These are phyloP conservation scores for Nesidiocoris tenuis DNA, from an alignment of 2,888 invertebrate species.

Conservation along the genomic window DNA sequence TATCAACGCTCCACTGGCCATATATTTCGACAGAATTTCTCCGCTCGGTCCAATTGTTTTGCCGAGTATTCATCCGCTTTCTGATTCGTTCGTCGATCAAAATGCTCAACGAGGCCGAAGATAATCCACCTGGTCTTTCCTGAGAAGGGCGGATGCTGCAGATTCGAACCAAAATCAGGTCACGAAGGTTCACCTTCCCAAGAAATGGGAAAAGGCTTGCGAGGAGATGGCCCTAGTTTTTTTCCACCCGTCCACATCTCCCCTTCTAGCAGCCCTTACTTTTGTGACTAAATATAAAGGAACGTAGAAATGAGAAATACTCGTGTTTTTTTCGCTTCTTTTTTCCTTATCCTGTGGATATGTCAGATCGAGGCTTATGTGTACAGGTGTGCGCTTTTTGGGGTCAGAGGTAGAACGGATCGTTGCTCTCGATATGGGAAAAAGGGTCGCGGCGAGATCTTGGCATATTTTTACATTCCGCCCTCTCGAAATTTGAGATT, in stretches of 20 bases:
- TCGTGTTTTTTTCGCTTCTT: background rate
- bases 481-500: background rate
- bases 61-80: too few species aligned
- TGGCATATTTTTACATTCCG: background rate
- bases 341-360: slow-evolving; percentile 9
- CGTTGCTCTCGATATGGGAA: slow-evolving; percentile 3
- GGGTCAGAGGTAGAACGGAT: background rate
- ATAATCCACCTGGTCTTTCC: background rate
- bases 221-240: slow-evolving; percentile 6
- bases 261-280: background rate
- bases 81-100: background rate
- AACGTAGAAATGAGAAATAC: background rate
- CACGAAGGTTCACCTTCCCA: slow-evolving; percentile 18
- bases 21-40: too few species aligned
- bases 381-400: slow-evolving; percentile 7
- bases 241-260: slow-evolving; percentile 1
- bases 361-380: background rate
- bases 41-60: too few species aligned
- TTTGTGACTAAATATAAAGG: slow-evolving; percentile 13
- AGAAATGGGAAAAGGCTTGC: slow-evolving; percentile 9
- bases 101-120: background rate
- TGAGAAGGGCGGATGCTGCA: slow-evolving; percentile 1
- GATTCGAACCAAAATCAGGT: background rate
- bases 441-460: background rate
- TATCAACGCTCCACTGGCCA: too few species aligned